Conservation (phyloP, 2,113 vertebrate species). For the Mus musculus region GRCm39 chr13:119578001-119578500, state of each 20-base stretch:
- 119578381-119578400: no score
- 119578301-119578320: no score
- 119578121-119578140: no score
- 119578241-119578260: not conserved
- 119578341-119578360: no score
- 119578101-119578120: not conserved
- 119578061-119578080: not conserved
- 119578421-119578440: no score
- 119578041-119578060: not conserved
- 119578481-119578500: constrained; percentile 6
- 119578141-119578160: no score
- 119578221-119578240: not conserved
- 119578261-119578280: constrained; percentile 44
- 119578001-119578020: not conserved
- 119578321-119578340: no score
- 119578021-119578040: not conserved
- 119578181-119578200: not conserved
- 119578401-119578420: no score
- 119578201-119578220: not conserved
- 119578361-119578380: no score
- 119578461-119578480: not conserved
- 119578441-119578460: no score
- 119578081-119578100: not conserved
- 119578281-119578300: not conserved
- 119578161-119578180: no score